A percentile compares a stretch with the other conserved stretches of the same genome.
These are phyloP conservation scores for Dolichoris vasculosae DNA, from an alignment of 1,140 invertebrate species.

Conservation along the genomic window DNA sequence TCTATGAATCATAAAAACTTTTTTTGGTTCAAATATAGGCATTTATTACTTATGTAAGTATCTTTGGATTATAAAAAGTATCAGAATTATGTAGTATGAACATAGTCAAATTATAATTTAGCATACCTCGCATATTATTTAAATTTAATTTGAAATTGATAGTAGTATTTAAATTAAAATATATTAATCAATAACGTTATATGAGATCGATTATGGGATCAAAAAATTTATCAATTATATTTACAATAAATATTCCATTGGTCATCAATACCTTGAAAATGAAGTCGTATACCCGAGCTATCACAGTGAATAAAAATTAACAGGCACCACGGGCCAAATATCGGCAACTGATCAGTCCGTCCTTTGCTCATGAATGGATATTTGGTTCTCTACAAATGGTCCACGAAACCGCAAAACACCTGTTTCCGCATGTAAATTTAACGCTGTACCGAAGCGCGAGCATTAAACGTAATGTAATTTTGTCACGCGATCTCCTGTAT, in stretches of 20 bases:
- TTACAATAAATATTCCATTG: background rate
- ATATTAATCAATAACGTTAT: no score
- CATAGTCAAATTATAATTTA: no score
- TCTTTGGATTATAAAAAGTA: no score
- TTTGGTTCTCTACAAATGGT: background rate
- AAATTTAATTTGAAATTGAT: no score
- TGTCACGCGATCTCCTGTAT: constrained; percentile 10
- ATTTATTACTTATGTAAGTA: no score
- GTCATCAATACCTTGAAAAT: background rate
- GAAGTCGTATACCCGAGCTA: background rate
- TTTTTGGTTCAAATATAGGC: no score
- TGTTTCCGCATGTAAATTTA: constrained; percentile 13
- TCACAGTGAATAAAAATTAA: background rate
- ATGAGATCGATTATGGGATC: background rate
- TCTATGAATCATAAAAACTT: no score
- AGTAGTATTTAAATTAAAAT: no score
- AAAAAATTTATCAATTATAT: background rate
- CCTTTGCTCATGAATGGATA: background rate
- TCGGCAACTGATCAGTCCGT: background rate
- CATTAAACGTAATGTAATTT: background rate
- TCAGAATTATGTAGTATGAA: no score
- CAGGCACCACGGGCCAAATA: background rate
- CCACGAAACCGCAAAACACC: constrained; percentile 31
- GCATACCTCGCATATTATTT: no score
- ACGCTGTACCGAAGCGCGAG: background rate